Base-by-base conservation (phyloP, 2,888 invertebrate genomes). In the Meganola albula region DNA sequence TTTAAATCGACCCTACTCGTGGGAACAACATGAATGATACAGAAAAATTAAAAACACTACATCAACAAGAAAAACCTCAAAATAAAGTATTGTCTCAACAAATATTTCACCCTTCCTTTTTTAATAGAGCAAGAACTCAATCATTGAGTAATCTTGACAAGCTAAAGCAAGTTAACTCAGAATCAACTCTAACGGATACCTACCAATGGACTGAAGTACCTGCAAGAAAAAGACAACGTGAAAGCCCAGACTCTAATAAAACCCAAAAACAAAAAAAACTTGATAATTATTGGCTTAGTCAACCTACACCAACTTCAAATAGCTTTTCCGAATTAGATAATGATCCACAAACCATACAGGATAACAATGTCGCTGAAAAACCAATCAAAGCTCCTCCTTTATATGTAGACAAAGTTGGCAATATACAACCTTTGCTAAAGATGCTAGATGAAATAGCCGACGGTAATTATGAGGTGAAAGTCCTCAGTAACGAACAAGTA, bases 401-500 rank as follows among this genome's bases (percentile, higher is more conserved):
- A 1, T 29, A 10, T 10, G 29, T 29, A 1, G 28, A 28, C 9
- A 28, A 21, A 4, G 28, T 28, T 1, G 4, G 12, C 2, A 28
- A 21, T 7, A 28, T 29, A 9, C 18, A 28, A 12, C 28, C 28
- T 2, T 12, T 28, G 1, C 7, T n/a, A 1, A 21, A 12, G 4
- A 6, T 44, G 1, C 12, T 44, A n/a, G 18, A 41, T 2, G 10
- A 18, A n/a, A 1, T 7, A 4, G 40, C 25, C 1, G 1, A 6
- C 5, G 28, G 25, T 0, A 24, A 25, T 1, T 51, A 40, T 22
- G 32, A 40, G 7, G 10, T 48, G 0, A 48, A 46, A 36, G 25
- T 51, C 1, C 26, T 51, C 1, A 27, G 13, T 9, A 12, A 24
- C 2, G 42, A 47, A 5, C 31, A 16, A 23, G 45, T 52, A 0